These are phyloP conservation scores for Suricata suricatta DNA, from an alignment of 2,113 vertebrate genomes.

Conservation along the genomic window DNA sequence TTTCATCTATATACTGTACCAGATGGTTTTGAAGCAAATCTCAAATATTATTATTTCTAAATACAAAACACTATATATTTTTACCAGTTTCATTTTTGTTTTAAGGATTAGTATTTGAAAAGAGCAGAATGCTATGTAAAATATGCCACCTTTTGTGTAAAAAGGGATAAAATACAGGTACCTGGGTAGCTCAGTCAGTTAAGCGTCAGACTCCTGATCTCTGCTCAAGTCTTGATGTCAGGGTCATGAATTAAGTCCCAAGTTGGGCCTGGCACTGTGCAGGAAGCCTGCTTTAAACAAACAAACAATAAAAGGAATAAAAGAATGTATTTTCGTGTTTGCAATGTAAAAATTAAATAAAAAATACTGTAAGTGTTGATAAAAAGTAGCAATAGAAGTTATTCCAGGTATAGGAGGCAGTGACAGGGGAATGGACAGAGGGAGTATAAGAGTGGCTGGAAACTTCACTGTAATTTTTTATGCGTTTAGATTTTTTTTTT, in stretches of 20 bases:
- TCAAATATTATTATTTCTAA: not conserved
- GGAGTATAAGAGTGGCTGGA: not conserved
- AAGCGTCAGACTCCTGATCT: too few species aligned
- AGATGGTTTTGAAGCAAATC: constrained; percentile 10
- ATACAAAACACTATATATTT: not conserved
- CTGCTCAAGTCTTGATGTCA: too few species aligned
- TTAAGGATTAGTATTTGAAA: constrained; percentile 32
- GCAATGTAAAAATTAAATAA: not conserved
- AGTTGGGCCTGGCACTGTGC: too few species aligned
- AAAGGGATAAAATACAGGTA: not conserved
- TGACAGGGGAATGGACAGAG: not conserved
- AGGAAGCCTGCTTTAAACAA: too few species aligned
- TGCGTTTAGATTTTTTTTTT: not conserved
- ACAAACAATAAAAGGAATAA: not conserved
- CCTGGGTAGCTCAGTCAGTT: too few species aligned
- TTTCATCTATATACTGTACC: not conserved
- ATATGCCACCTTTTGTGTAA: not conserved
- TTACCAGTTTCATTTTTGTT: not conserved
- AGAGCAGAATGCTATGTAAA: not conserved
- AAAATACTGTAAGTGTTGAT: not conserved
- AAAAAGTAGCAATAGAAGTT: not conserved
- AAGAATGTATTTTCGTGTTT: not conserved
- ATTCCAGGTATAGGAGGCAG: not conserved
- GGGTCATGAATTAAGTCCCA: too few species aligned
- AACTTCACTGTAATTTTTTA: not conserved